Evolutionary conservation across 2,797 vertebrate genomes (phyloP), one percentile per base, ranked within the genome.

Genomic region (Novumbra hubbsi): DNA sequence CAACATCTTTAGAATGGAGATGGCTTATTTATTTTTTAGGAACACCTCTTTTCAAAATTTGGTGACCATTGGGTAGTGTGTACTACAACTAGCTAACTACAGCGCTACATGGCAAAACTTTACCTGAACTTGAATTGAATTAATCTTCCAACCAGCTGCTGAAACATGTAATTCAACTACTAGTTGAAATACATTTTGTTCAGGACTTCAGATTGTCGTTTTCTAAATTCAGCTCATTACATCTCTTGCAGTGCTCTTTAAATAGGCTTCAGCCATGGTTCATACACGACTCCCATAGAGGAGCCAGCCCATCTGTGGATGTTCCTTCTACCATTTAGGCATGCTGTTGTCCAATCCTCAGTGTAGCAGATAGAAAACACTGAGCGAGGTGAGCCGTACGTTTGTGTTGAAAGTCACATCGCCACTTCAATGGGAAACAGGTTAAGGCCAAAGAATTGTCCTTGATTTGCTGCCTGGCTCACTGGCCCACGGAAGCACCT

Each of bases 381-480:
- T 75, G 83, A 79, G 73, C 11, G 64, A 66, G 77, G 73, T 82
- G 85, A 86, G 30, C 68, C 52, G 24, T 79, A 82, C 79, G 83
- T 86, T 88, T 86, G 76, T 86, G 77, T 84, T 80, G 70, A 66
- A 48, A 80, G 82, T 21, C 24, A 67, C 45, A 24, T 49, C 68
- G 32, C 71, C 32, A 77, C 85, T 84, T 86, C 70, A 71, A 72
- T 74, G 80, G 81, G 83, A 88, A 86, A 77, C 78, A 68, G 6
- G 76, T 68, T 76, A 70, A 78, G 75, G 74, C 80, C 65, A 52
- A 68, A 38, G 66, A 81, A 82, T 79, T 52, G 45, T 79, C 73
- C 76, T 76, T 27, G 76, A 79, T 84, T 86, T 88, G 85, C 85
- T 85, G 78, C 68, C 73, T 73, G 64, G 73, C 71, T 74, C 49